Base-by-base conservation (phyloP, 1,140 invertebrate genomes). In the Drosophila obscura region DNA sequence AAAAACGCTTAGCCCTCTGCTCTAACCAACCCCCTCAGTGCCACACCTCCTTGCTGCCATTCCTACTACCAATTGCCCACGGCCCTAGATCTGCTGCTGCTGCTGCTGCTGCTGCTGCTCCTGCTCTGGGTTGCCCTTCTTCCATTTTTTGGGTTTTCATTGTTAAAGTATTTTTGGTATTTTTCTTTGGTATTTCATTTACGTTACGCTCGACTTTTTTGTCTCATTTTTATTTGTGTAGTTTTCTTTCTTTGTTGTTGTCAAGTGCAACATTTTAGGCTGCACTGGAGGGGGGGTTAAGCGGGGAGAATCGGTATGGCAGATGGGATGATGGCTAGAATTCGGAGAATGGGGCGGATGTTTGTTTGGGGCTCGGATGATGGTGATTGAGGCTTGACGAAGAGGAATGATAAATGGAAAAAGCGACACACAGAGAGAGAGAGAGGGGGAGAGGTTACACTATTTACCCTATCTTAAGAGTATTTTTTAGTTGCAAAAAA, bases 141-240 rank as follows among this genome's bases (percentile, higher is more conserved):
- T 68, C 44, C 43, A 19, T 56, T 48, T 39, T 22, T 45, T 4
- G 46, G 39, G 22, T 44, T 61, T 82, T 66, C 57, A 77, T 69
- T 72, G 68, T 78, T 82, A 60, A 61, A 74, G 66, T 80, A 80
- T 75, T 84, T 83, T 81, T 61, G 81, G 81, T 77, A 87, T 81
- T 87, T 77, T 73, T 81, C 77, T 77, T 84, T 85, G 75, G 80
- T 51, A 82, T 82, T 82, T 79, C 71, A 78, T 83, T 83, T 84
- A 26, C 71, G 71, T 71, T 79, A 57, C 58, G 45, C 64, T 77
- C 45, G 15, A 3, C 45, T 68, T 62, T 77, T 68, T 68, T 73
- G 61, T 60, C 61, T 68, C 43, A 62, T 77, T 73, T 50, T 56
- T 43, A 44, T 52, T 43, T 73, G 43, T 73, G 73, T 73, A 48